These are phyloP conservation scores for Andrena chrysosceles DNA, from an alignment of 2,888 invertebrate genomes.

Conservation along the genomic window DNA sequence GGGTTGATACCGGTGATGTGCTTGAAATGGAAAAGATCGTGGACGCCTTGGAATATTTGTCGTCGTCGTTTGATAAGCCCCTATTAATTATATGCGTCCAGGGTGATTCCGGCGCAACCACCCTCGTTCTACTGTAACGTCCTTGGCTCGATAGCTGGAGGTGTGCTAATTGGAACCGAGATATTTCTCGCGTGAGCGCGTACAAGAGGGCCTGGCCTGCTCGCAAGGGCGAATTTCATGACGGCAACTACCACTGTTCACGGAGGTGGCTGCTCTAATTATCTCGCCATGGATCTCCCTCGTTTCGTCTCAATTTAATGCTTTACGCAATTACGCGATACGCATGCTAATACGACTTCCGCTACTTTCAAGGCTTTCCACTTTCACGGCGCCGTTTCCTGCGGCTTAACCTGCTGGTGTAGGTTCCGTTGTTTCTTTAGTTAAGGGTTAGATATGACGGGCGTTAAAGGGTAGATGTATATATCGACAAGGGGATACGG, in stretches of 20 bases:
- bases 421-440: background rate
- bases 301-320: slow-evolving; percentile 43
- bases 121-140: slow-evolving; percentile 17
- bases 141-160: slow-evolving; percentile 50
- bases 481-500: too few species aligned
- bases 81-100: slow-evolving; percentile 14
- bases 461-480: too few species aligned
- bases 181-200: slow-evolving; percentile 47
- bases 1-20: slow-evolving; percentile 5
- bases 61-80: slow-evolving; percentile 24
- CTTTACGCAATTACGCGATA: slow-evolving; percentile 51
- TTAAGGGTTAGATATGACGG: background rate
- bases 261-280: slow-evolving; percentile 36
- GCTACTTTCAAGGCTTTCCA: slow-evolving; percentile 22
- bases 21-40: background rate
- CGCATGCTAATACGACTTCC: slow-evolving; percentile 38
- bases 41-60: slow-evolving; percentile 4
- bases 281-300: slow-evolving; percentile 43
- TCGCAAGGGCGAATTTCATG: slow-evolving; percentile 37
- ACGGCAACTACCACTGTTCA: slow-evolving; percentile 6
- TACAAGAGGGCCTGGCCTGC: slow-evolving; percentile 10
- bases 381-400: slow-evolving; percentile 1
- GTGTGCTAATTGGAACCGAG: slow-evolving; percentile 41
- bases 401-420: background rate
- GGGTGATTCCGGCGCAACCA: slow-evolving; percentile 14